phyloP scores from a whole-genome alignment of 1,140 invertebrate genomes.

The Stenopsyche tienmushanensis region DNA sequence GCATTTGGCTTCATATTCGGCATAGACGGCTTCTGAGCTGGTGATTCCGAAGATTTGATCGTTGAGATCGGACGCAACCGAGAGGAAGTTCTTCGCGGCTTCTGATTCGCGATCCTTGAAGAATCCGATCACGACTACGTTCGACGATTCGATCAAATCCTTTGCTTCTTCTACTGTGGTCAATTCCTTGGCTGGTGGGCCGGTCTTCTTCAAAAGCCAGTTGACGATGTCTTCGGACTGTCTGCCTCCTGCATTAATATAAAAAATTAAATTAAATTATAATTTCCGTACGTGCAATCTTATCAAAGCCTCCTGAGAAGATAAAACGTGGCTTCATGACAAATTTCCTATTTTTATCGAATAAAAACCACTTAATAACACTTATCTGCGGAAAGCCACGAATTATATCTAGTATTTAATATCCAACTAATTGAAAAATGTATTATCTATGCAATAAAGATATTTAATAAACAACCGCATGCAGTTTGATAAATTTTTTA shows the following conservation, averaged over 20 bases:
- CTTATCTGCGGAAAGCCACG: too few relatives aligned
- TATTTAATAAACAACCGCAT: too few relatives aligned
- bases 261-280: background rate
- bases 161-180: conserved; percentile 80
- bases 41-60: conserved; percentile 89
- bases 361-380: too few relatives aligned
- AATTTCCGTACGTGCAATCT: background rate
- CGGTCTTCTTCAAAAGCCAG: conserved; percentile 97
- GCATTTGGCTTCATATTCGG: conserved; percentile 72
- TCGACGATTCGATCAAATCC: conserved; percentile 75
- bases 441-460: too few relatives aligned
- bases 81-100: conserved; percentile 81
- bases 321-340: too few relatives aligned
- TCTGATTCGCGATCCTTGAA: conserved; percentile 83
- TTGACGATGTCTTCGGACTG: conserved; percentile 88
- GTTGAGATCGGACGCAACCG: conserved; percentile 78
- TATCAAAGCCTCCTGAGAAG: too few relatives aligned
- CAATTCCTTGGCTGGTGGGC: conserved; percentile 81
- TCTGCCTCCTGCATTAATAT: conserved; percentile 69
- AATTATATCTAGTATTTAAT: too few relatives aligned
- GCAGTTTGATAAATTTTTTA: too few relatives aligned
- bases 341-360: too few relatives aligned
- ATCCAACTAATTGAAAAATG: too few relatives aligned
- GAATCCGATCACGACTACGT: conserved; percentile 90
- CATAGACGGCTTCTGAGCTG: conserved; percentile 72